Evolutionary conservation across 2,888 invertebrate species (phyloP), one percentile per base, ranked within the genome.

Genomic region (Clitarchus hookeri): DNA sequence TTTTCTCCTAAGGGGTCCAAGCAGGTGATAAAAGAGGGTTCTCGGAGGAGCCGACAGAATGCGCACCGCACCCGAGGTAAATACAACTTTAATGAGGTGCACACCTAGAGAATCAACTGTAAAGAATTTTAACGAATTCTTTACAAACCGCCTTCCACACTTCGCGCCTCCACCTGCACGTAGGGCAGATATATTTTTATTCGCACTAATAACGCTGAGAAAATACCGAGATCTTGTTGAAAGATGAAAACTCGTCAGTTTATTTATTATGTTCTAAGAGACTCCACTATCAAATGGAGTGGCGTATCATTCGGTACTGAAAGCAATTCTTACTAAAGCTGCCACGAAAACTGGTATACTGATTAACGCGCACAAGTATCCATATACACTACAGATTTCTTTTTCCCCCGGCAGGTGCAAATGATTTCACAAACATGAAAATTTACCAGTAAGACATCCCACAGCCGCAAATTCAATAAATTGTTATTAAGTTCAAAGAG

Each of bases 11-110:
- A 65, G 16, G 65, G 65, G n/a, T 8, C 16, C 65, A 8, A n/a
- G 65, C 65, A 23, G 65, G 65, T 65, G 65, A 65, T 65, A 65
- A 65, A 36, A 65, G 65, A 65, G 23, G n/a, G 65, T 65, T 65
- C n/a, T 6, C 65, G 65, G n/a, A 8, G n/a, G 65, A 8, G 23
- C n/a, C 65, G 65, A 65, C 65, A 65, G 65, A n/a, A 65, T 23
- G 65, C 23, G 65, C 65, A n/a, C 65, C n/a, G n/a, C 65, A 23
- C 2, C 16, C 65, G 65, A 65, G 65, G 16, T 65, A n/a, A n/a
- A 65, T 65, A 65, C 65, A 65, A 65, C 65, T 65, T 65, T 65
- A 65, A 65, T 65, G 65, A 65, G 65, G 65, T 65, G n/a, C 65
- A 65, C 65, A 9, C n/a, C 23, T 19, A 23, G 13, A n/a, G 13